These are phyloP conservation scores for Salvelinus alpinus DNA, from an alignment of 2,113 vertebrate genomes.

Conservation along the genomic window DNA sequence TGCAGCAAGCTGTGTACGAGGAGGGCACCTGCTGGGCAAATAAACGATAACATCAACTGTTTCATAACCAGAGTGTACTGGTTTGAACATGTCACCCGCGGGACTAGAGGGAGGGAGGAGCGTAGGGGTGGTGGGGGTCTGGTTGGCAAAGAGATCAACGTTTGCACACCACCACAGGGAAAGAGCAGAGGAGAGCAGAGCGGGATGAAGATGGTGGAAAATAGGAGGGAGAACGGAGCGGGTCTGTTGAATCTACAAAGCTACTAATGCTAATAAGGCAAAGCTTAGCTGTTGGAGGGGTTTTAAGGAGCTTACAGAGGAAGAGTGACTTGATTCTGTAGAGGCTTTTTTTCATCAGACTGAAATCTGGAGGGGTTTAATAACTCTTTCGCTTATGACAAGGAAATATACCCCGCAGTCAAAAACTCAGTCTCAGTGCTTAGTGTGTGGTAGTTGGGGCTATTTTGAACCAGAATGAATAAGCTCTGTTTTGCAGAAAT, in stretches of 20 bases:
- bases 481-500: neutral
- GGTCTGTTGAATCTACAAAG: conserved; percentile 44
- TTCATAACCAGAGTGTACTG: conserved; percentile 1
- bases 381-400: conserved; percentile 51
- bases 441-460: conserved; percentile 55
- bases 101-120: neutral
- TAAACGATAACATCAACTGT: conserved; percentile 20
- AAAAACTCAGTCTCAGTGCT: conserved; percentile 50
- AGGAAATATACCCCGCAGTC: conserved; percentile 43
- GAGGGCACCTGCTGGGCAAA: conserved; percentile 15
- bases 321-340: conserved; percentile 55
- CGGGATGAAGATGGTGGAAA: neutral
- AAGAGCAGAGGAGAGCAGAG: conserved; percentile 35
- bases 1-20: neutral
- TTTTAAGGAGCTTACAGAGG: conserved; percentile 65
- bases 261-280: conserved; percentile 58
- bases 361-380: conserved; percentile 54
- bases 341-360: conserved; percentile 34
- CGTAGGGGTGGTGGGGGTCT: neutral
- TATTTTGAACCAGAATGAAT: conserved; percentile 56
- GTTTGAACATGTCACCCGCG: conserved; percentile 25
- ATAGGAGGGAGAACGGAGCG: conserved; percentile 9
- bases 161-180: conserved; percentile 23
- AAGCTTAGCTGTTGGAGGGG: conserved; percentile 58
- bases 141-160: conserved; percentile 33